A percentile compares a stretch with the other conserved stretches of the same genome.
phyloP scores from a whole-genome alignment of 2,113 vertebrate genomes.

The Panthera leo region DNA sequence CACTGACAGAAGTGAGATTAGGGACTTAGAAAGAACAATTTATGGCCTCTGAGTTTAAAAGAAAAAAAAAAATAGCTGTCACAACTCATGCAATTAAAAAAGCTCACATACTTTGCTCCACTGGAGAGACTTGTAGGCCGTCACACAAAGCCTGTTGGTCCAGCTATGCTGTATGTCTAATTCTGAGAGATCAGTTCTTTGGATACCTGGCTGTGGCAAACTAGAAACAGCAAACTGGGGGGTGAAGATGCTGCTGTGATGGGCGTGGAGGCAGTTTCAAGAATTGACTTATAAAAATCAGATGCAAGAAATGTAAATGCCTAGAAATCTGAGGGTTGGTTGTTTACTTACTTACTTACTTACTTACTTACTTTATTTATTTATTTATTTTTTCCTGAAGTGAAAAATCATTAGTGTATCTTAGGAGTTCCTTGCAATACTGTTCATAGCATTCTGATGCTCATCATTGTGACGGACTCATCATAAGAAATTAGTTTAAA shows the following conservation, averaged over 20 bases:
- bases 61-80: not conserved
- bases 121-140: not conserved
- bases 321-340: not conserved
- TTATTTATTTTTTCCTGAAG: not conserved
- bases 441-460: not conserved
- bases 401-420: not conserved
- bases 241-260: not conserved
- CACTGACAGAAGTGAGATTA: not conserved
- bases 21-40: not conserved
- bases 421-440: not conserved
- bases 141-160: not conserved
- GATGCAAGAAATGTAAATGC: not conserved
- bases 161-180: not conserved
- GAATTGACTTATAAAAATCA: not conserved
- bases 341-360: too few relatives aligned
- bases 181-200: not conserved
- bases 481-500: not conserved
- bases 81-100: not conserved
- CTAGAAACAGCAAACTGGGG: not conserved
- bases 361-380: too few relatives aligned
- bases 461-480: not conserved
- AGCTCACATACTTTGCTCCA: not conserved
- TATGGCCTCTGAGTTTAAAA: not conserved
- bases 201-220: not conserved
- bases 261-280: not conserved